A percentile compares a stretch with the other conserved stretches of the same genome.
Evolutionary conservation across 2,888 invertebrate genomes (phyloP).

Genomic region (Stenodera caucasica): DNA sequence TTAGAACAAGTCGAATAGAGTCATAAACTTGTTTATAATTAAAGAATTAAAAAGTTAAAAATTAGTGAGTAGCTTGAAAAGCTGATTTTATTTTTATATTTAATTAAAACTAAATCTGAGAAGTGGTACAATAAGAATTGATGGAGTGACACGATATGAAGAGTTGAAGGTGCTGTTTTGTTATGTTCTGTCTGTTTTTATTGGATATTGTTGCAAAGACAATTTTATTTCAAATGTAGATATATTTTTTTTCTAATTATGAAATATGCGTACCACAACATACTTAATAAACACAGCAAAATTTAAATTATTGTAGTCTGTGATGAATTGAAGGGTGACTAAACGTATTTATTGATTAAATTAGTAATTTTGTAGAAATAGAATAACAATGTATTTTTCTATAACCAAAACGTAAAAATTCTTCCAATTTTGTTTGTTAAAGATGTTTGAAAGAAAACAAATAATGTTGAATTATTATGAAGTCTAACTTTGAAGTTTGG

Average conservation of each 20-base stretch:
- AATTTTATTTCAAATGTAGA: background rate
- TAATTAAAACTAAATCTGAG: constrained; percentile 24
- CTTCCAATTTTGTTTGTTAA: constrained; percentile 50
- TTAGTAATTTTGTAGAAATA: constrained; percentile 47
- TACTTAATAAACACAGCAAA: constrained; percentile 34
- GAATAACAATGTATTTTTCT: constrained; percentile 52
- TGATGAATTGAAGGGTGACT: constrained; percentile 57
- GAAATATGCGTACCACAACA: too few species aligned
- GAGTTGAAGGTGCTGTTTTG: constrained; percentile 16
- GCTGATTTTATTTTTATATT: constrained; percentile 47
- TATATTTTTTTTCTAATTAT: too few species aligned
- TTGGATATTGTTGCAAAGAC: constrained; percentile 18
- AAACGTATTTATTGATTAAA: constrained; percentile 54
- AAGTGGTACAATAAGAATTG: constrained; percentile 27
- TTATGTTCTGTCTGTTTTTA: constrained; percentile 3
- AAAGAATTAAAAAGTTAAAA: constrained; percentile 22
- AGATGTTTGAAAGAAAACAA: background rate
- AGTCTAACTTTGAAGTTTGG: constrained; percentile 49
- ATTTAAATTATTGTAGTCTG: constrained; percentile 54
- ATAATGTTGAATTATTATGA: constrained; percentile 47
- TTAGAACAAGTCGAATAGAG: constrained; percentile 10
- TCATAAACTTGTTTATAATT: constrained; percentile 13
- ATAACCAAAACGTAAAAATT: constrained; percentile 43
- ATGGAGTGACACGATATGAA: constrained; percentile 11
- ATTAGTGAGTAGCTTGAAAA: constrained; percentile 41